Percentiles rank a stretch among this genome's conserved stretches.
phyloP scores from a whole-genome alignment of 2,797 vertebrate genomes.

The Decapterus maruadsi region DNA sequence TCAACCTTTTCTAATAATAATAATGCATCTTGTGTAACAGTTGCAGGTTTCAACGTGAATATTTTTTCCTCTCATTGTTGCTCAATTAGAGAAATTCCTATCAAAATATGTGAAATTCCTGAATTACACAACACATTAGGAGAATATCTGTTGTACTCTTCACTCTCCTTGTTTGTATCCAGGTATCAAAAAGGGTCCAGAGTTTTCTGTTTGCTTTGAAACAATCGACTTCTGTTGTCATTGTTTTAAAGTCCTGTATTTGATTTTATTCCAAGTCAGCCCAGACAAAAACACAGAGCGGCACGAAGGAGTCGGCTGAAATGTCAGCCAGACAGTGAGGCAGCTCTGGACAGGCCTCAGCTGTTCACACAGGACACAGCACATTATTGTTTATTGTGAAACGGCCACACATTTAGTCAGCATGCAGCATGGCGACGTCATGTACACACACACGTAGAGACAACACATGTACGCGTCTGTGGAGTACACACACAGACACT shows the following conservation, averaged over 20 bases:
- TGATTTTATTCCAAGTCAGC: conserved; percentile 16
- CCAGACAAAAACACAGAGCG: conserved; percentile 5
- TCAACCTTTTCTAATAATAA: background rate
- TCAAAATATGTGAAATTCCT: background rate
- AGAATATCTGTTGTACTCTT: background rate
- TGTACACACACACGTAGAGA: background rate
- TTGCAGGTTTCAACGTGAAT: background rate
- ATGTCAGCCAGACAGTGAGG: conserved; percentile 14
- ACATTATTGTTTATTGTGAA: conserved; percentile 52
- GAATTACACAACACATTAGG: background rate
- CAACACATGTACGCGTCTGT: background rate
- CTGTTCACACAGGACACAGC: conserved; percentile 37
- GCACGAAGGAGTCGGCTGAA: background rate
- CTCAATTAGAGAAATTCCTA: background rate
- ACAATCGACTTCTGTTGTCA: conserved; percentile 10
- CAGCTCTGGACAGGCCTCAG: conserved; percentile 14
- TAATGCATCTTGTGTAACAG: background rate
- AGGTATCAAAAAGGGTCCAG: background rate
- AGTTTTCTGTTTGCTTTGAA: background rate
- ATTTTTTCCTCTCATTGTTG: background rate
- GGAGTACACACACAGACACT: background rate
- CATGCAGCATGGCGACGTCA: conserved; percentile 5
- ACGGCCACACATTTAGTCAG: conserved; percentile 20
- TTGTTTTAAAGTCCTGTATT: background rate
- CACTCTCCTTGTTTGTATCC: conserved; percentile 3